These are phyloP conservation scores for Bursaphelenchus okinawaensis DNA, from an alignment of 2,888 invertebrate species.

Conservation along the genomic window DNA sequence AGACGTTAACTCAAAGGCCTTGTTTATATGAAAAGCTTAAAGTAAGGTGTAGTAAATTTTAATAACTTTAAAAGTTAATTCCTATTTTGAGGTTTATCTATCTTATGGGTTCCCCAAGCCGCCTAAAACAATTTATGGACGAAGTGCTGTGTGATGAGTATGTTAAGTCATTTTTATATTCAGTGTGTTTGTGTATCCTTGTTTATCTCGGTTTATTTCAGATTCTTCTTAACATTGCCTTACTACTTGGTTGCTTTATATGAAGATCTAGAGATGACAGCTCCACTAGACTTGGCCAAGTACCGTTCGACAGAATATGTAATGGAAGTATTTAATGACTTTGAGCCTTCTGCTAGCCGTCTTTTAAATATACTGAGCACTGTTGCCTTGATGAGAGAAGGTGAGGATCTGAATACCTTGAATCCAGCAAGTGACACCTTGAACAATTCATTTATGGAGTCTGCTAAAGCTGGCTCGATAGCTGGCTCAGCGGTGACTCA, in stretches of 20 bases:
- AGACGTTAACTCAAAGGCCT: neutral
- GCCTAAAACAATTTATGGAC: constrained; percentile 16
- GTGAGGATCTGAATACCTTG: too few species aligned
- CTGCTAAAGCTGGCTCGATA: neutral
- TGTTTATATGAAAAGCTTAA: neutral
- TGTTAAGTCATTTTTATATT: neutral
- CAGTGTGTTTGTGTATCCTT: too few species aligned
- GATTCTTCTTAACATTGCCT: constrained; percentile 19
- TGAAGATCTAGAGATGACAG: constrained; percentile 32
- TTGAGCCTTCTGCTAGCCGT: neutral
- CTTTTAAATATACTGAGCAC: neutral
- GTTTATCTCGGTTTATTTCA: too few species aligned
- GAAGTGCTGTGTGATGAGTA: constrained; percentile 20
- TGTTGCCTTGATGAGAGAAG: neutral
- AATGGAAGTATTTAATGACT: neutral
- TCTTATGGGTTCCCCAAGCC: constrained; percentile 9
- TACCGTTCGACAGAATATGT: constrained; percentile 20
- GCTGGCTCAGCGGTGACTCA: neutral
- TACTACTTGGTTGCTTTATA: constrained; percentile 28
- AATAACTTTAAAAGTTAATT: constrained; percentile 15
- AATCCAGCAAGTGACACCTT: neutral
- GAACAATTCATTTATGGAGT: neutral
- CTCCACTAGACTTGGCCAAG: constrained; percentile 32
- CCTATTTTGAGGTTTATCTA: constrained; percentile 17
- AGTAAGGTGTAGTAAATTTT: neutral